phyloP scores from a whole-genome alignment of 2,113 vertebrate species.

The Pelecanoides urinatrix region DNA sequence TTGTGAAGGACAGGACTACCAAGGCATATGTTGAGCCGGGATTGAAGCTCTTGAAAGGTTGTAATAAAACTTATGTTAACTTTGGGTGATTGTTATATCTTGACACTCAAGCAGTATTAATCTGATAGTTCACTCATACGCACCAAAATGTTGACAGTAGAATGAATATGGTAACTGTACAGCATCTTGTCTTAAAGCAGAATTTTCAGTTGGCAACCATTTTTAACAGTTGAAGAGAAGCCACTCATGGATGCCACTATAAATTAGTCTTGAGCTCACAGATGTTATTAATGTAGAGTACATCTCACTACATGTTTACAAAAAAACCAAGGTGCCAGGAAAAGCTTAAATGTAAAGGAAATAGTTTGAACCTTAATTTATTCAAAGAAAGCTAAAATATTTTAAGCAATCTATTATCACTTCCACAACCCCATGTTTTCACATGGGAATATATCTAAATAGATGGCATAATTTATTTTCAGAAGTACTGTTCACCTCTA shows the following conservation, averaged over 20 bases:
- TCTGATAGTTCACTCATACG: background rate
- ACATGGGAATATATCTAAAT: background rate
- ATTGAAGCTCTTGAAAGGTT: background rate
- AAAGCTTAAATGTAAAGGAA: background rate
- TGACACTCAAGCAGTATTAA: background rate
- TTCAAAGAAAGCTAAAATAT: background rate
- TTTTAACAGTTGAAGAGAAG: background rate
- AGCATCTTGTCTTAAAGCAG: background rate
- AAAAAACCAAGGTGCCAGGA: background rate
- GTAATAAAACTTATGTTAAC: background rate
- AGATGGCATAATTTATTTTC: background rate
- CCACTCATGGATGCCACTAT: background rate
- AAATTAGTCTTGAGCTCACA: background rate
- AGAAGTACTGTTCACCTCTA: background rate
- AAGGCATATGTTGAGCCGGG: background rate
- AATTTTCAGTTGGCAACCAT: background rate
- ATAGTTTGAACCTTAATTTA: background rate
- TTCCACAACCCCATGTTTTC: background rate
- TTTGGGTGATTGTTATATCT: background rate
- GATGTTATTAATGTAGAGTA: background rate
- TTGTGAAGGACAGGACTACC: background rate
- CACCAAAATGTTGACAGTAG: background rate
- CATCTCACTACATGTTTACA: background rate
- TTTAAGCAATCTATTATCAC: background rate
- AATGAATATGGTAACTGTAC: background rate